These are phyloP conservation scores for Phocides pigmalion DNA, from an alignment of 1,140 invertebrate genomes.

Conservation along the genomic window DNA sequence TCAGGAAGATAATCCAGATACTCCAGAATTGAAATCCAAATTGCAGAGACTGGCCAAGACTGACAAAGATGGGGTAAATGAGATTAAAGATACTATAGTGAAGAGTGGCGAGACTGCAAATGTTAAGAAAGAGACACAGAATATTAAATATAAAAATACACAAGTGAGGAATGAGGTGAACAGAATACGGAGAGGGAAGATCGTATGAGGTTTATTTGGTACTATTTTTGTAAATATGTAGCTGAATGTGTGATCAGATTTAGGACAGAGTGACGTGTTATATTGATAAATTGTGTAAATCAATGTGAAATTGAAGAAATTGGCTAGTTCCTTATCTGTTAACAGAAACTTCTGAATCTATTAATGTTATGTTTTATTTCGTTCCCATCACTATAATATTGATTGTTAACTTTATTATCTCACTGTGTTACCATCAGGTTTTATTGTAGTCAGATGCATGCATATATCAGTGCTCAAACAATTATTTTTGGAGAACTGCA, in stretches of 20 bases:
- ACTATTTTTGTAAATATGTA: conserved; percentile 27
- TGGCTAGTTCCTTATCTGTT: too few species aligned
- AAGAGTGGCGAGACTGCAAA: too few species aligned
- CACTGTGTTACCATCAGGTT: too few species aligned
- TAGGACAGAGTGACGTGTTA: not conserved
- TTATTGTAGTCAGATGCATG: too few species aligned
- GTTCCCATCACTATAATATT: too few species aligned
- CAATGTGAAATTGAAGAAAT: not conserved
- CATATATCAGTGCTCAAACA: too few species aligned
- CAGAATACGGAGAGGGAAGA: conserved; percentile 70
- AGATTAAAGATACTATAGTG: conserved; percentile 43
- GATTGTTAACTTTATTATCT: too few species aligned
- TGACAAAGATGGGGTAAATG: conserved; percentile 47
- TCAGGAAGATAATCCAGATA: conserved; percentile 39
- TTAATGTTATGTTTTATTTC: too few species aligned
- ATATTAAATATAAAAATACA: conserved; percentile 58
- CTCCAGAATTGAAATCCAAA: conserved; percentile 44
- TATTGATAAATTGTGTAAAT: too few species aligned
- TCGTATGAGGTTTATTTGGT: conserved; percentile 51
- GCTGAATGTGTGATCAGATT: conserved; percentile 7
- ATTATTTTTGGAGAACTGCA: too few species aligned
- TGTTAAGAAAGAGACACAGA: not conserved
- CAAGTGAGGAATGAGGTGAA: conserved; percentile 66
- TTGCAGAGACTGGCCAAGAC: conserved; percentile 54
- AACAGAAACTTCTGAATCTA: too few species aligned